These are phyloP conservation scores for Callosobruchus maculatus DNA, from an alignment of 2,888 invertebrate genomes.

Conservation along the genomic window DNA sequence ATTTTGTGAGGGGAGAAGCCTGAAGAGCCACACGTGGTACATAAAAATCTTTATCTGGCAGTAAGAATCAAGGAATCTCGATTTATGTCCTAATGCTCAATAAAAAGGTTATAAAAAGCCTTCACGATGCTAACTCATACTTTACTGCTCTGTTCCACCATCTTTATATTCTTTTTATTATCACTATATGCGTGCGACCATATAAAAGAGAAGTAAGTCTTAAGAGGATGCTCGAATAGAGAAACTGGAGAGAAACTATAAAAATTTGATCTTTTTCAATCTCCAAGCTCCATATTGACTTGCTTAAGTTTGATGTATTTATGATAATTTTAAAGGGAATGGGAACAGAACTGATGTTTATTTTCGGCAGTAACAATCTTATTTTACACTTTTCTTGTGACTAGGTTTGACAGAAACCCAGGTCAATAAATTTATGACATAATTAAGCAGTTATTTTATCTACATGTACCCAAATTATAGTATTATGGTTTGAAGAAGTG, in stretches of 20 bases:
- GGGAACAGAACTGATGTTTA: background rate
- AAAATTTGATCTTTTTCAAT: background rate
- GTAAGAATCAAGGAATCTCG: background rate
- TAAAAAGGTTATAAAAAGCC: background rate
- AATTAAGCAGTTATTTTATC: no score
- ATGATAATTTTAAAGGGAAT: background rate
- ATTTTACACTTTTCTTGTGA: no score
- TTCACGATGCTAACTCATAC: background rate
- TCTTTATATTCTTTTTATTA: constrained; percentile 18
- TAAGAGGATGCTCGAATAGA: background rate
- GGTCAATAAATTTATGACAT: no score
- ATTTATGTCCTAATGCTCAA: background rate
- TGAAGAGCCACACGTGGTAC: background rate
- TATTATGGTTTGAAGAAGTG: no score
- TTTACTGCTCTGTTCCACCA: constrained; percentile 6
- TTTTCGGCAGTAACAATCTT: no score
- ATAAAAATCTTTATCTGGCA: background rate
- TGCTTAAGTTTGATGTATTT: background rate
- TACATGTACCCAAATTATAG: no score
- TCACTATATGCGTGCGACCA: constrained; percentile 9
- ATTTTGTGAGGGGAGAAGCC: background rate
- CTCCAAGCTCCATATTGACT: background rate
- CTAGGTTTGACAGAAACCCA: no score
- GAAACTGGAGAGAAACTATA: background rate
- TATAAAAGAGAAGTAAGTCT: constrained; percentile 10